Percentiles rank a stretch among this genome's conserved stretches.
Conservation (phyloP, 2,888 invertebrate genomes). For the Leptarthrus brevirostris region DNA sequence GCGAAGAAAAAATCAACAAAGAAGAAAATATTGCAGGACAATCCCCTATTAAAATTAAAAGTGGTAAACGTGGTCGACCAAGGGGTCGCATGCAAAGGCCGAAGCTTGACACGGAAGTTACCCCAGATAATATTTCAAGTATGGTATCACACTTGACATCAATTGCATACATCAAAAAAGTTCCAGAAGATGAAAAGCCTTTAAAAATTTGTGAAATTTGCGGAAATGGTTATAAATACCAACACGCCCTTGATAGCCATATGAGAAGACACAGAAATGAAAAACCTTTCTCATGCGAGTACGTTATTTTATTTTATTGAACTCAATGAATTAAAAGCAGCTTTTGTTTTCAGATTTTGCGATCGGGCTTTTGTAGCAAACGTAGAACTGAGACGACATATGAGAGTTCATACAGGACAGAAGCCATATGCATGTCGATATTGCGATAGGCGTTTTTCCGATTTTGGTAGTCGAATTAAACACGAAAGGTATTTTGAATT, state of each 20-base stretch:
- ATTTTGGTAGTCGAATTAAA: constrained; percentile 66
- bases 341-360: constrained; percentile 66
- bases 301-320: constrained; percentile 13
- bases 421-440: constrained; percentile 65
- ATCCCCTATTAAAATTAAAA: neutral
- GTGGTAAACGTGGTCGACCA: constrained; percentile 20
- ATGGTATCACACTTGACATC: constrained; percentile 19
- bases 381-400: constrained; percentile 65
- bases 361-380: constrained; percentile 66
- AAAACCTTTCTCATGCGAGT: constrained; percentile 54
- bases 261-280: constrained; percentile 66
- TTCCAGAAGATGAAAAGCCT: constrained; percentile 55
- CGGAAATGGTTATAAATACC: constrained; percentile 65
- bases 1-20: neutral
- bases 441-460: constrained; percentile 66
- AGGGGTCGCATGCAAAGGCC: neutral
- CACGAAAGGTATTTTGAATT: constrained; percentile 60
- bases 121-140: constrained; percentile 10
- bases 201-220: constrained; percentile 65
- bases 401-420: constrained; percentile 66
- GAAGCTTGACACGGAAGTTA: constrained; percentile 29
- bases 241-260: constrained; percentile 65
- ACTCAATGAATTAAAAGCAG: no score
- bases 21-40: neutral
- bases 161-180: constrained; percentile 23